phyloP scores from a whole-genome alignment of 2,113 vertebrate genomes.

The Oncorhynchus keta region DNA sequence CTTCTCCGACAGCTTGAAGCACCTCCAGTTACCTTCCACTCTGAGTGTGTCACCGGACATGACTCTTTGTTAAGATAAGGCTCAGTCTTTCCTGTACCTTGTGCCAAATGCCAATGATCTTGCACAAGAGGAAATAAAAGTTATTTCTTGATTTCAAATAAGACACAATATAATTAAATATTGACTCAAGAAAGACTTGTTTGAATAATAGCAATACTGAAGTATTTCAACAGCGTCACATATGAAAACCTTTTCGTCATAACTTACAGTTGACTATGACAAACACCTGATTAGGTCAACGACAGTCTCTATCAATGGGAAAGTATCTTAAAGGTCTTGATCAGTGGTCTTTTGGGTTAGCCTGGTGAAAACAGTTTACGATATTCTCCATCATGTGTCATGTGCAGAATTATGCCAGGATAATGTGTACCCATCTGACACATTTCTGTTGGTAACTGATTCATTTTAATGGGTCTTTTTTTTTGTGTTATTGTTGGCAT shows the following conservation, averaged over 20 bases:
- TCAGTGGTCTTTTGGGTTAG: too few relatives aligned
- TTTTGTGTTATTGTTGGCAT: not conserved
- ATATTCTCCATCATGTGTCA: not conserved
- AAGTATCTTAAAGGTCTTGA: too few relatives aligned
- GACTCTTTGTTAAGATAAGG: not conserved
- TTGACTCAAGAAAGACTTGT: too few relatives aligned
- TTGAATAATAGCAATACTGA: too few relatives aligned
- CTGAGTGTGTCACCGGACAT: conserved; percentile 19
- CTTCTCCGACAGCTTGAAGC: conserved; percentile 44
- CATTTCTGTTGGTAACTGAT: not conserved
- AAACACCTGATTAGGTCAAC: not conserved
- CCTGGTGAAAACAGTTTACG: too few relatives aligned
- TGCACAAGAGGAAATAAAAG: not conserved
- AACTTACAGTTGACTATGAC: not conserved
- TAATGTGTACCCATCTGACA: not conserved
- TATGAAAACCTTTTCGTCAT: not conserved
- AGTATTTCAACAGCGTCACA: not conserved
- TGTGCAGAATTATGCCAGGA: not conserved
- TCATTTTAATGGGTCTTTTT: not conserved
- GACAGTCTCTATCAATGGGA: not conserved
- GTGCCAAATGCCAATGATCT: not conserved
- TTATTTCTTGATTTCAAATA: not conserved
- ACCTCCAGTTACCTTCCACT: conserved; percentile 37
- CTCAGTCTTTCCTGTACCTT: not conserved
- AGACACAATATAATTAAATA: not conserved